phyloP scores from a whole-genome alignment of 2,888 invertebrate genomes.

The Schizotus pectinicornis region DNA sequence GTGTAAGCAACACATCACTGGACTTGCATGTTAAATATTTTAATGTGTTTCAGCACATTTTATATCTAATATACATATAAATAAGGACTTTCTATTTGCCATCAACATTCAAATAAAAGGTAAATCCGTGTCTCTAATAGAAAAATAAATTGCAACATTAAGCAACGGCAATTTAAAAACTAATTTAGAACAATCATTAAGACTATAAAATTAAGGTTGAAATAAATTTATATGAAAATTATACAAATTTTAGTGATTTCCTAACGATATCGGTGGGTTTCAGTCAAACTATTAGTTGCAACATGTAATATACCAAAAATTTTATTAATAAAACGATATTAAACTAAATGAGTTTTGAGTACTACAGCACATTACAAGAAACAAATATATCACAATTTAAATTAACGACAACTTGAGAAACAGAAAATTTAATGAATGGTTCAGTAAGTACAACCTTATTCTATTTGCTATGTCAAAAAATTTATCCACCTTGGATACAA shows the following conservation, averaged over 20 bases:
- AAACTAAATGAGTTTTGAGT: constrained; percentile 17
- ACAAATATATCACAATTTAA: constrained; percentile 20
- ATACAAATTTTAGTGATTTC: too few species aligned
- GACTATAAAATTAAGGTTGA: too few species aligned
- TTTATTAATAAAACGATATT: constrained; percentile 24
- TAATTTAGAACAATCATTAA: too few species aligned
- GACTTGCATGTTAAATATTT: constrained; percentile 12
- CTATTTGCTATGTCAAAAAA: background rate
- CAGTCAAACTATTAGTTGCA: too few species aligned
- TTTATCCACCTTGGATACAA: too few species aligned
- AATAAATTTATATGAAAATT: too few species aligned
- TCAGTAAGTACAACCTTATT: constrained; percentile 1
- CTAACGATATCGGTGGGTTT: too few species aligned
- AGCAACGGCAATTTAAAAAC: too few species aligned
- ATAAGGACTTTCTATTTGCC: background rate
- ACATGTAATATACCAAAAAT: constrained; percentile 9
- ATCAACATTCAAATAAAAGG: background rate
- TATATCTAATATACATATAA: constrained; percentile 22
- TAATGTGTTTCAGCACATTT: constrained; percentile 15
- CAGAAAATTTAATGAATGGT: too few species aligned
- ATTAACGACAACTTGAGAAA: too few species aligned
- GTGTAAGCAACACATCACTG: constrained; percentile 7
- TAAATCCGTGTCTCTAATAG: background rate
- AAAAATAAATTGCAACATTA: too few species aligned
- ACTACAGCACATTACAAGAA: constrained; percentile 17